Evolutionary conservation across 2,113 vertebrate species (phyloP), one percentile per base, ranked within the genome.

Genomic region (Misgurnus anguillicaudatus): DNA sequence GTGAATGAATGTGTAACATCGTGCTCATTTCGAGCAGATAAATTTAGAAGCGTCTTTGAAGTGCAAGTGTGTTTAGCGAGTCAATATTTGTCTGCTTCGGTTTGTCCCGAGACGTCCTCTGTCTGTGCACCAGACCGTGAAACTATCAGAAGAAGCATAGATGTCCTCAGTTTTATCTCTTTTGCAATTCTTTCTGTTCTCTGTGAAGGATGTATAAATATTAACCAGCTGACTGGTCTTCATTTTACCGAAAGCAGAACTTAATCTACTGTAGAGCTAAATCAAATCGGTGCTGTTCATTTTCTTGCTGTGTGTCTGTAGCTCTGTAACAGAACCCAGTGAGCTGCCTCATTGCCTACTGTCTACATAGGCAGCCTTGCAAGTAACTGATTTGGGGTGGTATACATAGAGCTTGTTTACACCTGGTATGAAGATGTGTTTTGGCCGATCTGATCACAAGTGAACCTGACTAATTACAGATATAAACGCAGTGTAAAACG

Each of bases 51-150:
- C 69, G 70, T 78, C 75, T 80, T 87, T 86, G 6, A 70, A 82
- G 85, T 88, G 84, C 75, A 87, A 86, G 57, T 45, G 86, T 86
- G 47, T 85, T 82, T 85, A 75, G 86, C 86, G 66, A 90, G 90
- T 91, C 90, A 91, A 93, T 92, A 92, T 92, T 92, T 92, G 90
- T 89, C 89, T 88, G 87, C 89, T 90, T 89, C 87, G 88, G 86
- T 85, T 79, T 88, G 87, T 90, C 85, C 90, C 89, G 69, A 87
- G 90, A 93, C 89, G 84, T 90, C 90, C 80, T 83, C 82, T 86
- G 86, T 83, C 87, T 83, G 87, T 47, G 89, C 89, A 89, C 80
- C 89, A 89, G 89, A 91, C 89, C 88, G 88, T 90, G 89, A 90
- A 90, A 88, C 88, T 93, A 89, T 93, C 88, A 89, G 87, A 89